Base-by-base conservation (phyloP, 2,888 invertebrate genomes). In the Leptura quadrifasciata region DNA sequence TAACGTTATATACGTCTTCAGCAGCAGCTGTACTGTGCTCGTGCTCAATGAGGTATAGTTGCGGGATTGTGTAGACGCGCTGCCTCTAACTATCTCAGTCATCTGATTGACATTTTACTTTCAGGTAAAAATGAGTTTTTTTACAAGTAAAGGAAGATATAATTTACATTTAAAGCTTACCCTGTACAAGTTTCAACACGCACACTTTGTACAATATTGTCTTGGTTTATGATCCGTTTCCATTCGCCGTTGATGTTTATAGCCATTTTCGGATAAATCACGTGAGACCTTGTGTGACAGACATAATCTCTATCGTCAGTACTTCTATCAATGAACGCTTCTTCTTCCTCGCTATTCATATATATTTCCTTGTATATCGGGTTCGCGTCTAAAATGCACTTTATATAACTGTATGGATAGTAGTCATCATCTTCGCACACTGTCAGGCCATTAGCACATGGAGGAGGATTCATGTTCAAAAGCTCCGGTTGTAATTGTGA, bases 141-240 rank as follows among this genome's bases (percentile, higher is more conserved):
- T n/a, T n/a, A n/a, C n/a, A n/a, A n/a, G n/a, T n/a, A n/a, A n/a
- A n/a, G n/a, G n/a, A n/a, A n/a, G n/a, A n/a, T n/a, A n/a, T n/a
- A n/a, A n/a, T n/a, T n/a, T n/a, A n/a, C n/a, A n/a, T n/a, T n/a
- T n/a, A n/a, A n/a, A 17, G 77, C 76, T 77, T 74, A 81, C 82
- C 72, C 76, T 58, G 54, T 55, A 71, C 96, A 96, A 77, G 92
- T 91, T 88, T 96, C 95, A 0, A 95, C 92, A 60, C 93, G 91
- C 60, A 95, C 92, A 18, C 94, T 94, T 88, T 96, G 96, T 15
- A 92, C 90, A 76, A 85, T 88, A 15, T 85, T 85, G 15, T 87
- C 86, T 20, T 92, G 91, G 86, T 96, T 95, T 1, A 95, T 89
- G 21, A 96, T 92, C 69, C 91, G 91, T 82, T 92, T 90, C 94